Evolutionary conservation across 2,888 invertebrate genomes (phyloP).

Genomic region (Lasius fuliginosus): DNA sequence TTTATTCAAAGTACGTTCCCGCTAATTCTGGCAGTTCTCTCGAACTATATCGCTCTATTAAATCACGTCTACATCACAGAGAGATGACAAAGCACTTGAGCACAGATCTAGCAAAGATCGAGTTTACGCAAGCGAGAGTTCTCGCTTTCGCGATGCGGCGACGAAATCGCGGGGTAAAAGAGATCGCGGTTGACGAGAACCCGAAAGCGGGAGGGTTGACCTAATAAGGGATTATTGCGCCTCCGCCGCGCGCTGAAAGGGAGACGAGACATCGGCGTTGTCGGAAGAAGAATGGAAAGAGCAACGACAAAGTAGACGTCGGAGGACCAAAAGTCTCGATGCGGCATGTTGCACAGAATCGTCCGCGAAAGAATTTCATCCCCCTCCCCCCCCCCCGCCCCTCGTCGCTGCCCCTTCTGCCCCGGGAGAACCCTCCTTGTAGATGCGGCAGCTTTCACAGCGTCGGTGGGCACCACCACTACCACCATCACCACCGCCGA

Average conservation of each 20-base stretch:
- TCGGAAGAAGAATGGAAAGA: conserved; percentile 49
- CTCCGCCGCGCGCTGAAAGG: conserved; percentile 2
- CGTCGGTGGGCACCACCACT: conserved; percentile 47
- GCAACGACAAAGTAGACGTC: conserved; percentile 64
- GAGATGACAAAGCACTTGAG: not conserved
- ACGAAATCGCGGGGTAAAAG: conserved; percentile 53
- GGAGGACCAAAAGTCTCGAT: conserved; percentile 63
- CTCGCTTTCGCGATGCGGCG: conserved; percentile 37
- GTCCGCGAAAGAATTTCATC: conserved; percentile 66
- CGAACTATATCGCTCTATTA: not conserved
- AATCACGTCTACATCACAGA: not conserved
- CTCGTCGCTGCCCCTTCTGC: conserved; percentile 8
- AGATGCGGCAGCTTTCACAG: conserved; percentile 63
- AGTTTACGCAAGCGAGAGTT: not conserved
- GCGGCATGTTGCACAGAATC: conserved; percentile 67
- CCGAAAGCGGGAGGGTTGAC: conserved; percentile 65
- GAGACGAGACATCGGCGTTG: conserved; percentile 6
- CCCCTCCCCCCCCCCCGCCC: not conserved
- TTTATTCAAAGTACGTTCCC: not conserved
- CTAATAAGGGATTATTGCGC: conserved; percentile 72
- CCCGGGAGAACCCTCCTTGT: conserved; percentile 55
- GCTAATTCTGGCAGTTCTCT: not conserved
- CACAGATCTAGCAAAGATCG: not conserved
- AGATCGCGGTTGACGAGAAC: conserved; percentile 4
- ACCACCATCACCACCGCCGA: conserved; percentile 27